Evolutionary conservation across 2,113 vertebrate species (phyloP).

Genomic region (Dissostichus mawsoni): DNA sequence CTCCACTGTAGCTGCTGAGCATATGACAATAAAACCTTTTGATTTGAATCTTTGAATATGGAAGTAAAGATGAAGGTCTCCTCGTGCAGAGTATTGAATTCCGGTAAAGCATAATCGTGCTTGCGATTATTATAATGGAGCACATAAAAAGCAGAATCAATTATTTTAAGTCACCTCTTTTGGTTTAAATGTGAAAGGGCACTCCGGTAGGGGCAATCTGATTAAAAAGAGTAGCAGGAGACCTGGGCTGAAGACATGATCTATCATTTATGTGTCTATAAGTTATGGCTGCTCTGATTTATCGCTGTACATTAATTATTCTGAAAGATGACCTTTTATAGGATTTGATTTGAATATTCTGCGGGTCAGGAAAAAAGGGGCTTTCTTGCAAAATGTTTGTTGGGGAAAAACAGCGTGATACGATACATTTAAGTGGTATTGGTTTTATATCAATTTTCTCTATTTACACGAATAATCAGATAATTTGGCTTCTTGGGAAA

Average conservation of each 20-base stretch:
- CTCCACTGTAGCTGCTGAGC: too few species aligned
- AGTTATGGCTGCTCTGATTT: conserved; percentile 79
- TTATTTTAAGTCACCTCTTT: conserved; percentile 82
- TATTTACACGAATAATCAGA: background rate
- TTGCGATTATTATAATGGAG: conserved; percentile 81
- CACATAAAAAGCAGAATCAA: conserved; percentile 82
- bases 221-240: conserved; percentile 80
- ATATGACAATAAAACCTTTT: too few species aligned
- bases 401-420: background rate
- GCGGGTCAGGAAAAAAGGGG: conserved; percentile 53
- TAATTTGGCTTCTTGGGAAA: too few species aligned
- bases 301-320: conserved; percentile 77
- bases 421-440: background rate
- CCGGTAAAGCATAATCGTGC: conserved; percentile 74
- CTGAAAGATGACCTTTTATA: conserved; percentile 77
- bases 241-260: conserved; percentile 76
- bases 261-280: conserved; percentile 80
- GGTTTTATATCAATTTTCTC: background rate
- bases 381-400: conserved; percentile 52
- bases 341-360: conserved; percentile 77
- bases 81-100: conserved; percentile 57
- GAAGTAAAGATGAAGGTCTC: conserved; percentile 57
- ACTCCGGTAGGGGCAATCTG: conserved; percentile 72
- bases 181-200: conserved; percentile 82
- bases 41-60: too few species aligned